Evolutionary conservation across 2,797 vertebrate species (phyloP).

Genomic region (Melanotaenia boesemani): DNA sequence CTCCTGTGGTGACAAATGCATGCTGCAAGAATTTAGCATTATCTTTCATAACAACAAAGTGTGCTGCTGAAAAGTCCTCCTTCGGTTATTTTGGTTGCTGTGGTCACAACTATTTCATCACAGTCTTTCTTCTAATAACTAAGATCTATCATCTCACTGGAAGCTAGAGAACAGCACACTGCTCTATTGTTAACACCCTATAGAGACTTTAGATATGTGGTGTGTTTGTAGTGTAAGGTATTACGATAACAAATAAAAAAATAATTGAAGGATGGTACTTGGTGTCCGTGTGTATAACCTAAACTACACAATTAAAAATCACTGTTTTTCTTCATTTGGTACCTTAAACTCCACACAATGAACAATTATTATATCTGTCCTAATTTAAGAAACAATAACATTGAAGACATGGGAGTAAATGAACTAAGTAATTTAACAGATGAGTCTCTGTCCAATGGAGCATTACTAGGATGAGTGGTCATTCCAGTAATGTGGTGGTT

Average conservation of each 20-base stretch:
- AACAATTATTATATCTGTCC: slow-evolving; percentile 11
- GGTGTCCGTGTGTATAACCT: slow-evolving; percentile 35
- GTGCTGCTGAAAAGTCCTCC: not conserved
- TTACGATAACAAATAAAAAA: slow-evolving; percentile 6
- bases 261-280: not conserved
- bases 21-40: slow-evolving; percentile 14
- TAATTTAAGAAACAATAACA: slow-evolving; percentile 36
- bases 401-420: slow-evolving; percentile 15
- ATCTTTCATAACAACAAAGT: not conserved
- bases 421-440: slow-evolving; percentile 14
- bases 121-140: slow-evolving; percentile 9
- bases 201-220: slow-evolving; percentile 7
- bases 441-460: slow-evolving; percentile 3
- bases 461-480: not conserved
- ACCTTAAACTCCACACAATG: slow-evolving; percentile 24
- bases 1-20: slow-evolving; percentile 20
- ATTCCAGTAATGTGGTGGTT: slow-evolving; percentile 8
- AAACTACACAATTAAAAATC: slow-evolving; percentile 33
- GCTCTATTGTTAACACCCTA: slow-evolving; percentile 24
- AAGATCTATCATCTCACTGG: slow-evolving; percentile 22
- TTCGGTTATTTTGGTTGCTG: not conserved
- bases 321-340: slow-evolving; percentile 7
- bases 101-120: slow-evolving; percentile 6
- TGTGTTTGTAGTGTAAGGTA: slow-evolving; percentile 3
- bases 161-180: slow-evolving; percentile 12